Conservation (phyloP, 2,888 invertebrate genomes). For the Tipula confusa region DNA sequence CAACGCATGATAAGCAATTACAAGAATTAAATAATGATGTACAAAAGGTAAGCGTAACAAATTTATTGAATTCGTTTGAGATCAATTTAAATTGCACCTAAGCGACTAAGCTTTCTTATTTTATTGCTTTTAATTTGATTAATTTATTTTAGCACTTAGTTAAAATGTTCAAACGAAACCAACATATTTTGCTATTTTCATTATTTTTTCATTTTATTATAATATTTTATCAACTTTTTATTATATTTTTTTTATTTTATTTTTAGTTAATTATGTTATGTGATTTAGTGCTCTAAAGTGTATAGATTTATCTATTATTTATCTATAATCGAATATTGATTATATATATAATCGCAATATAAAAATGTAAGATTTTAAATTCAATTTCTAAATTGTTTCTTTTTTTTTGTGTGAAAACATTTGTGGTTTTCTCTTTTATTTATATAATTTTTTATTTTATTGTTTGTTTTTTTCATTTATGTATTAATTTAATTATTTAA, state of each 20-base stretch:
- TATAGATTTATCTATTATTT: slow-evolving; percentile 26
- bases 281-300: slow-evolving; percentile 27
- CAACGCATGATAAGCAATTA: slow-evolving; percentile 86
- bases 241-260: slow-evolving; percentile 27
- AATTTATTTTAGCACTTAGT: slow-evolving; percentile 4
- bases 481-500: neutral
- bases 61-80: neutral
- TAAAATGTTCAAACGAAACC: neutral
- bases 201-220: neutral
- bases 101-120: neutral
- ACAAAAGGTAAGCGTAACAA: slow-evolving; percentile 61
- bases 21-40: slow-evolving; percentile 85
- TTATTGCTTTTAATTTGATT: neutral
- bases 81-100: slow-evolving; percentile 17
- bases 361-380: slow-evolving; percentile 6
- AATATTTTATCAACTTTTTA: slow-evolving; percentile 4
- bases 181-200: neutral
- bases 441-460: neutral
- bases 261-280: slow-evolving; percentile 30
- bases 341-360: neutral
- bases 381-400: neutral
- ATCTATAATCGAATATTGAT: neutral
- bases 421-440: neutral
- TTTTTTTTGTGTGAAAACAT: neutral
- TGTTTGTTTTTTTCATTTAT: neutral